phyloP scores from a whole-genome alignment of 2,888 invertebrate genomes.

The Ichneumon xanthorius region DNA sequence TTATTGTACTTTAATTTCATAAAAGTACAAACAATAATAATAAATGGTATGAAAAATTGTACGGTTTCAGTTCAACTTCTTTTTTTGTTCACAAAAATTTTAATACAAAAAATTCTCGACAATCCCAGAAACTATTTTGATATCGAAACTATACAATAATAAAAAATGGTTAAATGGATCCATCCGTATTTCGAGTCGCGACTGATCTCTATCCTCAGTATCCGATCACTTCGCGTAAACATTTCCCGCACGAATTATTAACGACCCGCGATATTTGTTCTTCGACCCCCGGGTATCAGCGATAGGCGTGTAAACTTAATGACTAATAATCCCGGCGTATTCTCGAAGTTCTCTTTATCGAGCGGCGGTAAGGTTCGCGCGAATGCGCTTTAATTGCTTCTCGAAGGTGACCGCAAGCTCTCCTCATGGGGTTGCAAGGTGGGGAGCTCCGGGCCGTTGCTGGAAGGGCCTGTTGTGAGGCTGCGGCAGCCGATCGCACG shows the following conservation, averaged over 20 bases:
- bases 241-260: not conserved
- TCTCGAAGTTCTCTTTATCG: constrained; percentile 28
- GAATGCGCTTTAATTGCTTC: constrained; percentile 35
- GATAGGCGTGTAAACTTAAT: constrained; percentile 12
- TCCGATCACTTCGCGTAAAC: not conserved
- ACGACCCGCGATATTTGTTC: constrained; percentile 7
- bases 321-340: constrained; percentile 22
- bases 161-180: not conserved
- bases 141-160: not conserved
- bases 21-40: no score
- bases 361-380: not conserved
- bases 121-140: no score
- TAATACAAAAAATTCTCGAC: not conserved
- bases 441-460: constrained; percentile 3
- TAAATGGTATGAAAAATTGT: no score
- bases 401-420: constrained; percentile 3
- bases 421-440: not conserved
- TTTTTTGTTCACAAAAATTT: no score
- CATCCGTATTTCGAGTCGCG: no score
- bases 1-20: no score
- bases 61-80: no score
- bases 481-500: constrained; percentile 29
- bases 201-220: not conserved
- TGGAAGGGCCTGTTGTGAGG: not conserved
- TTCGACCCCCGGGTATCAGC: not conserved